Conservation (phyloP, 2,888 invertebrate genomes). For the Acleris emargana region DNA sequence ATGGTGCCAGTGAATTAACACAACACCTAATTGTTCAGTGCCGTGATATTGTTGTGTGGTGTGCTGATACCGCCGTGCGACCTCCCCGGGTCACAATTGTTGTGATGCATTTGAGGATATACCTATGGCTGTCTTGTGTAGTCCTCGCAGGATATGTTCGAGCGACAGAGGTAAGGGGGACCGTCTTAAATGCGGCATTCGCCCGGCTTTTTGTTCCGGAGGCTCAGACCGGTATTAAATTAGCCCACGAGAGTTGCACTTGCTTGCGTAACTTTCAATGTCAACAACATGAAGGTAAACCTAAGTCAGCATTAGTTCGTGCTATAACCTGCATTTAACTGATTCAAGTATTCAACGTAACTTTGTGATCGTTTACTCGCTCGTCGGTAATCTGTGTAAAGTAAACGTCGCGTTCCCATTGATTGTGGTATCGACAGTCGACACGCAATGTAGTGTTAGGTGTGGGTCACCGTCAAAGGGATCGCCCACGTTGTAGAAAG, state of each 20-base stretch:
- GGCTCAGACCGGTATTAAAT: conserved; percentile 47
- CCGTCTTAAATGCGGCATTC: conserved; percentile 77
- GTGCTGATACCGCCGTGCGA: conserved; percentile 71
- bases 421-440: conserved; percentile 16
- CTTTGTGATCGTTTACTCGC: conserved; percentile 14
- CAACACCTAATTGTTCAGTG: conserved; percentile 78
- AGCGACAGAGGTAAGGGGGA: conserved; percentile 89
- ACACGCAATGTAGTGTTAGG: conserved; percentile 31
- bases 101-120: conserved; percentile 92
- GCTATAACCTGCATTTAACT: conserved; percentile 21
- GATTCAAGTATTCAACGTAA: conserved; percentile 1
- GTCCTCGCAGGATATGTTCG: conserved; percentile 89
- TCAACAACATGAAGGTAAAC: conserved; percentile 58
- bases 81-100: conserved; percentile 72
- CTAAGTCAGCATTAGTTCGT: conserved; percentile 18
- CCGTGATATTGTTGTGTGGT: conserved; percentile 73
- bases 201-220: conserved; percentile 73
- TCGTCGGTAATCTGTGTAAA: conserved; percentile 27
- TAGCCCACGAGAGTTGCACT: conserved; percentile 52
- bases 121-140: conserved; percentile 88
- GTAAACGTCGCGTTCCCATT: conserved; percentile 32
- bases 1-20: conserved; percentile 80
- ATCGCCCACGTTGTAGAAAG: conserved; percentile 35
- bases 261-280: conserved; percentile 81
- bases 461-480: conserved; percentile 22